phyloP scores from a whole-genome alignment of 1,140 invertebrate species.

The Pomacea maculata region DNA sequence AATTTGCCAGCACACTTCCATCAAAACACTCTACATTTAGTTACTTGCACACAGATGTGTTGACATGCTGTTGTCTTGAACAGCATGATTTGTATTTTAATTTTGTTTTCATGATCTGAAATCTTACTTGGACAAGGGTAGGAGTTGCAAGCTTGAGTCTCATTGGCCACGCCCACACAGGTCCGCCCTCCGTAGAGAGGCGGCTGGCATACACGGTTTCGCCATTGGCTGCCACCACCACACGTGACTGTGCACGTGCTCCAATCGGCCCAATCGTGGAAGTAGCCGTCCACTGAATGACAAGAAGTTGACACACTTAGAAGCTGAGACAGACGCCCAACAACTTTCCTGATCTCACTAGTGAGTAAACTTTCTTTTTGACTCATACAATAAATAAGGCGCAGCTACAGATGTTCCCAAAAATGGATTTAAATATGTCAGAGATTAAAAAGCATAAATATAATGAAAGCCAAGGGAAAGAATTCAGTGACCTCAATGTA shows the following conservation, averaged over 20 bases:
- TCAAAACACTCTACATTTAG: too few species aligned
- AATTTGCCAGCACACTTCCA: too few species aligned
- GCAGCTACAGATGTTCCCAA: constrained; percentile 10
- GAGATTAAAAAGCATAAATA: too few species aligned
- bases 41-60: too few species aligned
- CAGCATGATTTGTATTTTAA: too few species aligned
- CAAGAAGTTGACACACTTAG: constrained; percentile 7
- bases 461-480: too few species aligned
- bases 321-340: constrained; percentile 15
- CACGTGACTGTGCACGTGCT: constrained; percentile 87
- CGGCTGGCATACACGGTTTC: constrained; percentile 63
- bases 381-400: background rate
- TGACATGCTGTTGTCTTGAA: too few species aligned
- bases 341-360: background rate
- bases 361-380: background rate
- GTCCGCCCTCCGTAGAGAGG: constrained; percentile 40
- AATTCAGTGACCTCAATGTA: too few species aligned
- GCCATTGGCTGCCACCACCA: constrained; percentile 82
- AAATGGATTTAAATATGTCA: too few species aligned
- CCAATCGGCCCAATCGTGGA: constrained; percentile 76
- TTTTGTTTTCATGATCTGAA: too few species aligned
- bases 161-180: constrained; percentile 38
- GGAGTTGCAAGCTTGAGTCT: constrained; percentile 39
- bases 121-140: constrained; percentile 22
- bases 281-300: constrained; percentile 53